These are phyloP conservation scores for Erannis defoliaria DNA, from an alignment of 2,888 invertebrate species.

Conservation along the genomic window DNA sequence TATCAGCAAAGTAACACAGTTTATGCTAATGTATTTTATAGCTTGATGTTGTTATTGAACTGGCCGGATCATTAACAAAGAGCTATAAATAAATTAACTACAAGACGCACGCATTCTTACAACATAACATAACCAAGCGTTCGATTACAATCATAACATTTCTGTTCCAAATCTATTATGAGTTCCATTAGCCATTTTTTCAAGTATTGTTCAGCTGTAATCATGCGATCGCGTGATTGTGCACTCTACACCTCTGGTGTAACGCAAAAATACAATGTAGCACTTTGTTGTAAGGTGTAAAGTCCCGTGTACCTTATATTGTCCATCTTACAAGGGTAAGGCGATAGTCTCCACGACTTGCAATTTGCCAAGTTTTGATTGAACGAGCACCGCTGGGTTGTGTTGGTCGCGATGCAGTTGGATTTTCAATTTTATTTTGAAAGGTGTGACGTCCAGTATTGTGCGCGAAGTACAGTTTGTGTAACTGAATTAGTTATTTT, in stretches of 20 bases:
- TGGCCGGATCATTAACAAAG: slow-evolving; percentile 22
- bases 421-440: slow-evolving; percentile 22
- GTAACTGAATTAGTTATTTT: neutral
- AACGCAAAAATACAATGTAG: slow-evolving; percentile 12
- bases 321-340: slow-evolving; percentile 35
- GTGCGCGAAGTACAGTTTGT: neutral
- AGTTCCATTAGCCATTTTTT: slow-evolving; percentile 57
- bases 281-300: slow-evolving; percentile 2
- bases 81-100: slow-evolving; percentile 33
- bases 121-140: slow-evolving; percentile 25
- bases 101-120: slow-evolving; percentile 32
- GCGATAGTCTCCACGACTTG: slow-evolving; percentile 44
- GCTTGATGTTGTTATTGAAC: slow-evolving; percentile 24
- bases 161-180: slow-evolving; percentile 62
- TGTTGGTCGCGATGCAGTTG: slow-evolving; percentile 21
- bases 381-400: slow-evolving; percentile 38
- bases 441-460: neutral
- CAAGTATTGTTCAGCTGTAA: slow-evolving; percentile 46
- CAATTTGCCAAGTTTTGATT: slow-evolving; percentile 51
- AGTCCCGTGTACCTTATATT: neutral
- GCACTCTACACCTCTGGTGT: slow-evolving; percentile 35
- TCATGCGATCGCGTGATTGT: slow-evolving; percentile 50
- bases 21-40: slow-evolving; percentile 31
- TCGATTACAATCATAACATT: slow-evolving; percentile 50
- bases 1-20: slow-evolving; percentile 1